A percentile compares a stretch with the other conserved stretches of the same genome.
These are phyloP conservation scores for Heliconius sara DNA, from an alignment of 2,888 invertebrate species.

Conservation along the genomic window DNA sequence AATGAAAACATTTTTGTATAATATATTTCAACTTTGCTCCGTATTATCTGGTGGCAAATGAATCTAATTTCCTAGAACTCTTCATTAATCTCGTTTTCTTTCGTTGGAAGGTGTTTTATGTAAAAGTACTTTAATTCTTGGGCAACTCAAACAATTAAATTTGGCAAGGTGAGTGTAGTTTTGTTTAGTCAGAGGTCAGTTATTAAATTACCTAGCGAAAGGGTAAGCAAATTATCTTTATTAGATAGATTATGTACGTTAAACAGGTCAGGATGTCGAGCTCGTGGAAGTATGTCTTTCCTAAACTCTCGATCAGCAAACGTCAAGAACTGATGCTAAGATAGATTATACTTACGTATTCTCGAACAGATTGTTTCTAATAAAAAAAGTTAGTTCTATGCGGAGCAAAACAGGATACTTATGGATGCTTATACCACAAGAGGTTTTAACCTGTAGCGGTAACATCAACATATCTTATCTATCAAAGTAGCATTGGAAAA, in stretches of 20 bases:
- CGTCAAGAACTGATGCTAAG: neutral
- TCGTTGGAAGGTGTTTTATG: neutral
- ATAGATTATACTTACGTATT: neutral
- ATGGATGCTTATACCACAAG: neutral
- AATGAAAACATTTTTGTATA: neutral
- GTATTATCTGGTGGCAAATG: neutral
- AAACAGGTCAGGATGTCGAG: neutral
- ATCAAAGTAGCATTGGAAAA: too few species aligned
- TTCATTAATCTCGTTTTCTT: conserved; percentile 7
- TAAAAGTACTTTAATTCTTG: conserved; percentile 10
- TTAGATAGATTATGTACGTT: conserved; percentile 31
- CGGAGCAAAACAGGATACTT: neutral
- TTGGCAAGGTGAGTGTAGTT: conserved; percentile 20
- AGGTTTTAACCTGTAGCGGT: too few species aligned
- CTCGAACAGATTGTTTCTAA: neutral
- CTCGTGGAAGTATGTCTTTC: neutral
- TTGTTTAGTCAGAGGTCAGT: conserved; percentile 16
- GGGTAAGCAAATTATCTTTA: conserved; percentile 36
- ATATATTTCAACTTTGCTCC: neutral
- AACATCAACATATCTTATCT: too few species aligned
- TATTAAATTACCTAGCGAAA: conserved; percentile 41
- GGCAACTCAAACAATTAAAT: conserved; percentile 3
- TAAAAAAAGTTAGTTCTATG: neutral
- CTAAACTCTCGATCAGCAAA: neutral
- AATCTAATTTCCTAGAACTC: conserved; percentile 4